These are phyloP conservation scores for Chaetodon trifasciatus DNA, from an alignment of 2,797 vertebrate genomes.

Conservation along the genomic window DNA sequence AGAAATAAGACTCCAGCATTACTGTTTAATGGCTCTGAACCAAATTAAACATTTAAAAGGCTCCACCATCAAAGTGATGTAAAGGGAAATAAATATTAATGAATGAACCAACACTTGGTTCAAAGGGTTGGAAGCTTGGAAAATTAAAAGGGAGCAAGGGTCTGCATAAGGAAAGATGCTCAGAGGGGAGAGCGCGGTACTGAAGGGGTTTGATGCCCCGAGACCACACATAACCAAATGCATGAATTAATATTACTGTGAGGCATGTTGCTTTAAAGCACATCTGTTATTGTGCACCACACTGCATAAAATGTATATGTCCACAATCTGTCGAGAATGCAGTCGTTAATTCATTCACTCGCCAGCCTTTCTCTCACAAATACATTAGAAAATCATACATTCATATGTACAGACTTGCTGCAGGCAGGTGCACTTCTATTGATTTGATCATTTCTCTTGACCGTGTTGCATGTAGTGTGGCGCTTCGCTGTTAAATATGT, in stretches of 20 bases:
- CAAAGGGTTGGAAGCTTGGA: conserved; percentile 56
- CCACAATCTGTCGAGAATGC: conserved; percentile 21
- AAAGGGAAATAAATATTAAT: conserved; percentile 80
- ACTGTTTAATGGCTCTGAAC: conserved; percentile 78
- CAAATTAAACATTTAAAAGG: conserved; percentile 80
- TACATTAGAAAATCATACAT: not conserved
- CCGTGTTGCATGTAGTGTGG: not conserved
- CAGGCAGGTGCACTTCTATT: not conserved
- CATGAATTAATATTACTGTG: conserved; percentile 27
- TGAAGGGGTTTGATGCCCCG: conserved; percentile 19
- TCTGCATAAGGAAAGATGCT: conserved; percentile 31
- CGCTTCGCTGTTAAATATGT: not conserved
- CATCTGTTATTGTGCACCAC: conserved; percentile 36
- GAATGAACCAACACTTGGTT: conserved; percentile 70
- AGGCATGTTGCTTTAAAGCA: conserved; percentile 31
- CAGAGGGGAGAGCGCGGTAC: conserved; percentile 1
- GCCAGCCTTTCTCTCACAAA: conserved; percentile 11
- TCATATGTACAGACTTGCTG: not conserved
- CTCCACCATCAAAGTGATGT: conserved; percentile 74
- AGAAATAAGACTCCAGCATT: conserved; percentile 69
- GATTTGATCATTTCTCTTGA: conserved; percentile 15
- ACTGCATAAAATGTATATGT: conserved; percentile 13
- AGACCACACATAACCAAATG: conserved; percentile 22
- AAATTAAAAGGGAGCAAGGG: conserved; percentile 67
- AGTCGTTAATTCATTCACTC: not conserved